phyloP scores from a whole-genome alignment of 2,113 vertebrate genomes.

The Scomber scombrus region DNA sequence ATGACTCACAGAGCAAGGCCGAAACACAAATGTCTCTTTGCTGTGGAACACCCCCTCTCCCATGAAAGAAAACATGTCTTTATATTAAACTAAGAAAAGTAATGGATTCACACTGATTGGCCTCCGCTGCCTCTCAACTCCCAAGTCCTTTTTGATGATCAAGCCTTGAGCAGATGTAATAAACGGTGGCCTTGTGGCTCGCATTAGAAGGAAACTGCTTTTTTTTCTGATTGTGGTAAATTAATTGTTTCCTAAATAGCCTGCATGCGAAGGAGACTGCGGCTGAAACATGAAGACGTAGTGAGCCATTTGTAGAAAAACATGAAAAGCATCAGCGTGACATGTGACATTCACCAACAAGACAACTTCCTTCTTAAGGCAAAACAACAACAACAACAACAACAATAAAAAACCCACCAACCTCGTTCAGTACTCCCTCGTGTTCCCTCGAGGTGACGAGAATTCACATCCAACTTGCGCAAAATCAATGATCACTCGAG shows the following conservation, averaged over 20 bases:
- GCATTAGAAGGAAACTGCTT: neutral
- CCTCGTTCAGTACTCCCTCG: slow-evolving; percentile 8
- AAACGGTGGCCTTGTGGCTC: slow-evolving; percentile 1
- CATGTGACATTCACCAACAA: neutral
- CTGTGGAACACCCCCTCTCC: slow-evolving; percentile 1
- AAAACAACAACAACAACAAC: neutral
- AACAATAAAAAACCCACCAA: neutral
- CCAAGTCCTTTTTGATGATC: slow-evolving; percentile 26
- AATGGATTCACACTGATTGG: neutral
- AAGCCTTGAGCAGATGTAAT: slow-evolving; percentile 17
- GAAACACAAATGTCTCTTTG: slow-evolving; percentile 50
- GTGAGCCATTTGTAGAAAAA: slow-evolving; percentile 3
- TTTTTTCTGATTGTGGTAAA: slow-evolving; percentile 29
- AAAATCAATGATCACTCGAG: slow-evolving; percentile 71
- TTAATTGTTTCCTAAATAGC: neutral
- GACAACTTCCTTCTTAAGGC: slow-evolving; percentile 23
- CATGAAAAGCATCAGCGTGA: slow-evolving; percentile 6
- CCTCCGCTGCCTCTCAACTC: neutral
- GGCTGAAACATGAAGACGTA: neutral
- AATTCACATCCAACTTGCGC: slow-evolving; percentile 45
- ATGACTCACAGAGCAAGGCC: slow-evolving; percentile 72
- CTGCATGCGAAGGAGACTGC: neutral
- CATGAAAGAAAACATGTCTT: slow-evolving; percentile 39
- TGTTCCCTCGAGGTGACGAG: slow-evolving; percentile 33
- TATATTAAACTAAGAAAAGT: slow-evolving; percentile 29